These are phyloP conservation scores for Lasioglossum vierecki DNA, from an alignment of 2,888 invertebrate genomes.

Conservation along the genomic window DNA sequence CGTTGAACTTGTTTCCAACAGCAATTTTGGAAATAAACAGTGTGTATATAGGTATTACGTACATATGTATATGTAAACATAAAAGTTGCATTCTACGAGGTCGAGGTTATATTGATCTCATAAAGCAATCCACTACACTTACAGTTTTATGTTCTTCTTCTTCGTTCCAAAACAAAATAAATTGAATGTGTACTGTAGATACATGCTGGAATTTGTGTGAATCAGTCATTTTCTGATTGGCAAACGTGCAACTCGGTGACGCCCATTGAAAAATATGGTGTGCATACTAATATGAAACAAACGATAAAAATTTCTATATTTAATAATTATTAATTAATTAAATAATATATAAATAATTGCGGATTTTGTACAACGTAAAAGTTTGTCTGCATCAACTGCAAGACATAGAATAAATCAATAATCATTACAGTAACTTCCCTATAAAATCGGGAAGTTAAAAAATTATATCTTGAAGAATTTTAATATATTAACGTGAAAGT, in stretches of 20 bases:
- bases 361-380: background rate
- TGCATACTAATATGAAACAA: background rate
- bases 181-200: background rate
- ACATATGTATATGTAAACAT: background rate
- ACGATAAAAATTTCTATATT: background rate
- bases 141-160: background rate
- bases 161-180: background rate
- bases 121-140: background rate
- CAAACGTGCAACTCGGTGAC: background rate
- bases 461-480: background rate
- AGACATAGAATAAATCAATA: background rate
- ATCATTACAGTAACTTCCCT: too few relatives aligned
- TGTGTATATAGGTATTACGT: background rate
- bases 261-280: background rate
- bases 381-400: background rate
- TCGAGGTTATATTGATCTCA: conserved; percentile 13
- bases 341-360: too few relatives aligned
- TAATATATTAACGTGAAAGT: background rate
- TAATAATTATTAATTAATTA: too few relatives aligned
- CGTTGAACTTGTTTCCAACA: background rate
- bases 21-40: background rate
- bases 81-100: conserved; percentile 3
- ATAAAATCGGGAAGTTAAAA: too few relatives aligned
- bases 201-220: background rate
- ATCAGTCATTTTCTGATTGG: background rate